phyloP scores from a whole-genome alignment of 2,888 invertebrate genomes.

The Clostera curtula region DNA sequence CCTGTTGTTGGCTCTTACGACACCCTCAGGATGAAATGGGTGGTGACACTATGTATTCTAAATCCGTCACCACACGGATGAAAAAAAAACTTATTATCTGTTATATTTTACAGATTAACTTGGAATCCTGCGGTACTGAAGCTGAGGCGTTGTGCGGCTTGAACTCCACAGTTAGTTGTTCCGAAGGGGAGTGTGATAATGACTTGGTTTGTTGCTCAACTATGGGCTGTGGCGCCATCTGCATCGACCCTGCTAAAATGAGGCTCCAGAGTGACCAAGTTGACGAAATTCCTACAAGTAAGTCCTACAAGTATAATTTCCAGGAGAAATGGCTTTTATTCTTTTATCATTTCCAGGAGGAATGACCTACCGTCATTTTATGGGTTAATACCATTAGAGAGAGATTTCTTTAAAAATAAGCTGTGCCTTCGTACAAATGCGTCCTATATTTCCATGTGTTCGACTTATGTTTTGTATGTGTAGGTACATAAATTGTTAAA shows the following conservation, averaged over 20 bases:
- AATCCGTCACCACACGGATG: not conserved
- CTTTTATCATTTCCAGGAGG: too few species aligned
- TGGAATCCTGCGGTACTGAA: conserved; percentile 65
- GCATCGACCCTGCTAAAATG: conserved; percentile 63
- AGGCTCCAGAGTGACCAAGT: conserved; percentile 60
- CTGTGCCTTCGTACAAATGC: too few species aligned
- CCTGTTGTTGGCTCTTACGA: too few species aligned
- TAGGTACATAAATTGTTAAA: too few species aligned
- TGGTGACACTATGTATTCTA: too few species aligned
- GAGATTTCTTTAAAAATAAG: too few species aligned
- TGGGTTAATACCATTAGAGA: too few species aligned
- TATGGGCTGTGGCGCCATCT: conserved; percentile 54
- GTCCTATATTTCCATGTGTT: too few species aligned
- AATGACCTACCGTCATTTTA: too few species aligned
- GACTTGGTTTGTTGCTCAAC: conserved; percentile 59
- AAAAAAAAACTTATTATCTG: not conserved
- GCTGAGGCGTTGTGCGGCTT: conserved; percentile 56
- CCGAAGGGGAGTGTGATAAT: conserved; percentile 58
- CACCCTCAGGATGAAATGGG: too few species aligned
- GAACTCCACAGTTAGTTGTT: conserved; percentile 42
- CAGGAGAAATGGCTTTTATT: too few species aligned
- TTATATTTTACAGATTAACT: conserved; percentile 42
- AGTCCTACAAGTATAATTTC: conserved; percentile 23
- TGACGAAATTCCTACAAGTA: conserved; percentile 75
- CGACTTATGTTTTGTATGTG: too few species aligned